Evolutionary conservation across 2,888 invertebrate genomes (phyloP).

Genomic region (Heteromyza rotundicornis): DNA sequence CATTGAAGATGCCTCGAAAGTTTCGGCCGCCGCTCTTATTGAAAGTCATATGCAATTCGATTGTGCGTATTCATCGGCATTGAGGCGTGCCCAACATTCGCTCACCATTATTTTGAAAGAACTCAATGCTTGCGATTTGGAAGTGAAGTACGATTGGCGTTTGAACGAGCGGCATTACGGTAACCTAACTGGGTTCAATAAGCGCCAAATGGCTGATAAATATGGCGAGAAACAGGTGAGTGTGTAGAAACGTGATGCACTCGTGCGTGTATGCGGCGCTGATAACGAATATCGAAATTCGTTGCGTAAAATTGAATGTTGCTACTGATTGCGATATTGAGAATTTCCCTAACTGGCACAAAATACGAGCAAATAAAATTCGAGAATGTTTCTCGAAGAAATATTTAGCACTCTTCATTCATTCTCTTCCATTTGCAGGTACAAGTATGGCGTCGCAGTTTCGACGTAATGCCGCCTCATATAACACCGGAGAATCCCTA

Average conservation of each 20-base stretch:
- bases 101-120: conserved; percentile 72
- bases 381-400: too few species aligned
- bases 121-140: conserved; percentile 72
- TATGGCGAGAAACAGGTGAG: conserved; percentile 81
- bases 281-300: too few species aligned
- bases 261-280: too few species aligned
- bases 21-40: conserved; percentile 73
- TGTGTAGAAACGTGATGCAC: too few species aligned
- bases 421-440: conserved; percentile 66
- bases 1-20: conserved; percentile 49
- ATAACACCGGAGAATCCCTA: conserved; percentile 80
- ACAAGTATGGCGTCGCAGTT: conserved; percentile 85
- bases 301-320: too few species aligned
- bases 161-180: conserved; percentile 89
- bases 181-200: conserved; percentile 83
- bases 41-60: conserved; percentile 76
- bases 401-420: too few species aligned
- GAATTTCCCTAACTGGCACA: too few species aligned
- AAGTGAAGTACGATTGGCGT: conserved; percentile 78
- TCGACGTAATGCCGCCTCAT: conserved; percentile 80
- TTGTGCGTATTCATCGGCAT: conserved; percentile 79
- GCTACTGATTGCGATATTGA: too few species aligned
- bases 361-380: too few species aligned
- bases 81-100: conserved; percentile 80
- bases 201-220: conserved; percentile 82